A percentile compares a stretch with the other conserved stretches of the same genome.
Evolutionary conservation across 1,140 invertebrate genomes (phyloP).

Genomic region (Zaprionus lachaisei): DNA sequence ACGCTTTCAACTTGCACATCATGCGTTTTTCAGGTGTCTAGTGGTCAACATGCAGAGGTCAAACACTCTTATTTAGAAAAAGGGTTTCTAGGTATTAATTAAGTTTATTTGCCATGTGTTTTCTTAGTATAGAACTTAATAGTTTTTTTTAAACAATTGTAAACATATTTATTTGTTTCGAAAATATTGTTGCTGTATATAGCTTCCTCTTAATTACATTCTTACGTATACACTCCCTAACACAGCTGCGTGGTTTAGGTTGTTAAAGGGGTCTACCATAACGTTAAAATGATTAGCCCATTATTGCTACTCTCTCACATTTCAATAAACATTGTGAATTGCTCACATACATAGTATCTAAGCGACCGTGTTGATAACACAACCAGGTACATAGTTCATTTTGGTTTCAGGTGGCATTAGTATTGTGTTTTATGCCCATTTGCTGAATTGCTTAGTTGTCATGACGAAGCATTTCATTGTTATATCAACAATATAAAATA

Average conservation of each 20-base stretch:
- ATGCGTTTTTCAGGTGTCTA: not conserved
- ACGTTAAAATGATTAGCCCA: not conserved
- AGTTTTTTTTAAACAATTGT: not conserved
- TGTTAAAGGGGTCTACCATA: not conserved
- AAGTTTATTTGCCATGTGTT: not conserved
- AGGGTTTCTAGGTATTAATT: no score
- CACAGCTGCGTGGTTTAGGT: not conserved
- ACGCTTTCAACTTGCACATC: no score
- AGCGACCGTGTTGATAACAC: conserved; percentile 30
- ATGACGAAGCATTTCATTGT: conserved; percentile 45
- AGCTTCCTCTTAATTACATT: not conserved
- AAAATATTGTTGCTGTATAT: not conserved
- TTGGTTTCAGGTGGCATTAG: conserved; percentile 30
- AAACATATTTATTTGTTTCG: not conserved
- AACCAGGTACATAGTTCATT: conserved; percentile 60
- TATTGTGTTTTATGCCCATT: conserved; percentile 15
- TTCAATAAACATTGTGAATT: not conserved
- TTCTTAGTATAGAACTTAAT: not conserved
- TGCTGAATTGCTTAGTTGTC: conserved; percentile 31
- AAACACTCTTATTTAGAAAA: not conserved
- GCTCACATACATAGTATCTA: not conserved
- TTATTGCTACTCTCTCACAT: not conserved
- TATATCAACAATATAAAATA: not conserved
- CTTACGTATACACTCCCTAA: not conserved
- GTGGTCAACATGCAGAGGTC: not conserved